Base-by-base conservation (phyloP, 2,888 invertebrate species). In the Galerucella pusilla region DNA sequence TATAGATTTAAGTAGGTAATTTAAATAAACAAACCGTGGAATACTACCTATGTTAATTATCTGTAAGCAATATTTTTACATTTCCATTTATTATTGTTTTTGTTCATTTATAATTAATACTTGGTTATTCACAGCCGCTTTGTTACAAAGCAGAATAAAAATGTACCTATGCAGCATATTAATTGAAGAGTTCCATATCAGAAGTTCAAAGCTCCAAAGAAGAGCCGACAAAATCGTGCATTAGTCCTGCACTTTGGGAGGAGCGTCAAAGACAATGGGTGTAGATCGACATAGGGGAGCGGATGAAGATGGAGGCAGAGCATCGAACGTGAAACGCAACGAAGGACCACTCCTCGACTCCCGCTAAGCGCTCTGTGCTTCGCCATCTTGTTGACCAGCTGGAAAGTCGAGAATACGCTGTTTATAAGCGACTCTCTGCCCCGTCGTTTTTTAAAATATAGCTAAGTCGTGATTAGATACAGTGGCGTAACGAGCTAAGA, bases 301-400 rank as follows among this genome's bases (percentile, higher is more conserved):
- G 79, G 80, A 80, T 59, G 57, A 54, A 71, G 63, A 63, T 68
- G 66, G 73, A 73, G 68, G 70, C 61, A 52, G 52, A 68, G 54
- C 61, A 59, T 49, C 52, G 71, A 68, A 60, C 66, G 59, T 49
- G 49, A 46, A 71, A 66, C 59, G 65, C 20, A 52, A 35, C 68
- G 63, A 74, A 75, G 83, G 81, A 85, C 84, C 85, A 84, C 85
- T 84, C 85, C 85, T 85, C 82, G 83, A 82, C 80, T 84, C 85
- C 85, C 83, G 84, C 83, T 82, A 82, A 79, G 84, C 80, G 80
- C 79, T 77, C 75, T 77, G 79, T 77, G 73, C 73, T 77, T 81
- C 84, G 85, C 85, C 85, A 85, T 85, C 84, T 85, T 85, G 85
- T 84, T 82, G 84, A 83, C 79, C 83, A 79, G 83, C 83, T 81